Conservation (phyloP, 2,797 vertebrate species). For the Acipenser transmontanus region DNA sequence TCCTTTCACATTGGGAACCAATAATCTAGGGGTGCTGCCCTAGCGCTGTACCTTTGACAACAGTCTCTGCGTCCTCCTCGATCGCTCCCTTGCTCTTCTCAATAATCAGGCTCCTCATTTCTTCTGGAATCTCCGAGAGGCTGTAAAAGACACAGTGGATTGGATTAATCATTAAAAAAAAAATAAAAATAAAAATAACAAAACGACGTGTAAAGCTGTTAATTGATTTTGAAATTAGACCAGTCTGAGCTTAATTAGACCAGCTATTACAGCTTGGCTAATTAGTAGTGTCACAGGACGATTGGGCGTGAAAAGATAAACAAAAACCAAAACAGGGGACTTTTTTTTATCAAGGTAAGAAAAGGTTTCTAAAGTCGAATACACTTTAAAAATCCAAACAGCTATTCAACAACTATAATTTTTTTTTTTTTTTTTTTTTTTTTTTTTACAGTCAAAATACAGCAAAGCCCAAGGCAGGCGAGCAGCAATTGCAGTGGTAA, state of each 20-base stretch:
- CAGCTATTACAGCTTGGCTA: neutral
- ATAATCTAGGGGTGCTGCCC: too few relatives aligned
- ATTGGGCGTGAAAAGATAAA: too few relatives aligned
- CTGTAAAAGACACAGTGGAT: conserved; percentile 36
- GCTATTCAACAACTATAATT: too few relatives aligned
- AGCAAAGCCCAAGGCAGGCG: neutral
- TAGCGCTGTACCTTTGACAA: conserved; percentile 78
- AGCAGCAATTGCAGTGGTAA: neutral
- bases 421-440: too few relatives aligned
- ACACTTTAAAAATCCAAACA: too few relatives aligned
- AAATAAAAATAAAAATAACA: neutral
- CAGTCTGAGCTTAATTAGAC: neutral
- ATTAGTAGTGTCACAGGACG: too few relatives aligned
- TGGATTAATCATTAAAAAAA: neutral
- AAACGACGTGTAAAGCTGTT: neutral
- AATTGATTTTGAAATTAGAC: neutral
- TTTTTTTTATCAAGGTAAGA: too few relatives aligned
- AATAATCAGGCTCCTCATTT: conserved; percentile 82
- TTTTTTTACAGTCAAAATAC: too few relatives aligned
- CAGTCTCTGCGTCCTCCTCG: conserved; percentile 73
- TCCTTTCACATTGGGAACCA: too few relatives aligned
- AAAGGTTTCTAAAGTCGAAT: too few relatives aligned
- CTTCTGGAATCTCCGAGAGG: conserved; percentile 69
- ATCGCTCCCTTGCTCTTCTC: conserved; percentile 67
- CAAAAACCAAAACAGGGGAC: too few relatives aligned